phyloP scores from a whole-genome alignment of 2,888 invertebrate species.

The Drosophila lacicola region DNA sequence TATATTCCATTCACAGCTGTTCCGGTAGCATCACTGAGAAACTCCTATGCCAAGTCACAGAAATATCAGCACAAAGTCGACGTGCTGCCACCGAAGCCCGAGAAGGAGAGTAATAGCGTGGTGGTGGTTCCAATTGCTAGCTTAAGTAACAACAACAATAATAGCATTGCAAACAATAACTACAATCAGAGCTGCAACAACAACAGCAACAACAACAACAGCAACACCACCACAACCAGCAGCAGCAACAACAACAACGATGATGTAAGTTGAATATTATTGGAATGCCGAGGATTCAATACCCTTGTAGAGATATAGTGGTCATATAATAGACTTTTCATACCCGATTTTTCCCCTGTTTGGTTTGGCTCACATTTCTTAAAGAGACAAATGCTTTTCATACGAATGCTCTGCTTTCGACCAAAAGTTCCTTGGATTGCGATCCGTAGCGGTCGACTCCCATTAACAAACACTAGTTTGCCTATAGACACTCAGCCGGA shows the following conservation, averaged over 20 bases:
- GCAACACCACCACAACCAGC: slow-evolving; percentile 83
- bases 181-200: slow-evolving; percentile 41
- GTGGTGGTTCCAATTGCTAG: slow-evolving; percentile 86
- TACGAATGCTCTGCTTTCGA: too few species aligned
- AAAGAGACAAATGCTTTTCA: too few species aligned
- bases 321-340: background rate
- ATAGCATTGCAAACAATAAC: slow-evolving; percentile 86
- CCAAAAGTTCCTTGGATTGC: too few species aligned
- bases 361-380: too few species aligned
- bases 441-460: too few species aligned
- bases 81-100: slow-evolving; percentile 56
- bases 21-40: slow-evolving; percentile 85
- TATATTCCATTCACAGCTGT: slow-evolving; percentile 31
- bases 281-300: background rate
- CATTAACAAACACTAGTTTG: too few species aligned
- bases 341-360: too few species aligned
- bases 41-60: slow-evolving; percentile 88
- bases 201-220: slow-evolving; percentile 86
- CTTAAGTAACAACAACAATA: slow-evolving; percentile 81
- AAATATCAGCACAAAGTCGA: slow-evolving; percentile 75
- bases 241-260: slow-evolving; percentile 87
- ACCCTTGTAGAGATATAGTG: background rate
- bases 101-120: slow-evolving; percentile 81
- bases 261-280: slow-evolving; percentile 87
- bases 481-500: too few species aligned